Evolutionary conservation across 2,888 invertebrate species (phyloP), one percentile per base, ranked within the genome.

Genomic region (Nomada ferruginata): DNA sequence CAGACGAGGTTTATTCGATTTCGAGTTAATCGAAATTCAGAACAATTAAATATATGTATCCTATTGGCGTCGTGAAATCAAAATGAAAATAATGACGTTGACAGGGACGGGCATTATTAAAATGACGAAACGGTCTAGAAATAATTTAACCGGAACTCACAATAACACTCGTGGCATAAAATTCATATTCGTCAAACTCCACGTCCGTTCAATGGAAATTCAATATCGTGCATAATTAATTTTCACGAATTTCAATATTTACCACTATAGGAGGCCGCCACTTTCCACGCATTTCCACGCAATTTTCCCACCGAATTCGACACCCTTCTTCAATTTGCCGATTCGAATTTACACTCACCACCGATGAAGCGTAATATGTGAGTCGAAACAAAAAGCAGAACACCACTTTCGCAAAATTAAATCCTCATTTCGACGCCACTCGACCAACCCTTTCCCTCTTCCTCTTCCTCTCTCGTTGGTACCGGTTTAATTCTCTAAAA

Each of bases 371-470:
- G 65, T 13, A n/a, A 11, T 26, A 36, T 7, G 15, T n/a, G 11
- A 36, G 44, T 44, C 63, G 36, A 23, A 29, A 59, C 72, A 59
- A 65, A 63, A 55, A 66, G 60, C 61, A 29, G 61, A 61, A 52
- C 57, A 63, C 15, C 53, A 60, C 65, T 78, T 79, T 68, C 79
- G 20, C 66, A 72, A 71, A 80, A 80, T 80, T 72, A 79, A 80
- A 80, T 80, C 61, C 79, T 57, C 71, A 69, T 79, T 79, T 79
- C 65, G 36, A 15, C 55, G 55, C 13, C 66, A 23, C 15, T 72
- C 61, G 15, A 57, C 55, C 1, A 42, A 10, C 20, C 23, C 36
- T 9, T 13, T 7, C 5, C 29, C 1, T 3, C 2, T 11, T 4
- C n/a, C 50, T 7, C 7, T 7, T 36, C 0, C 7, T 36, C 5